Conservation (phyloP, 2,888 invertebrate genomes). For the Nudaria mundana region DNA sequence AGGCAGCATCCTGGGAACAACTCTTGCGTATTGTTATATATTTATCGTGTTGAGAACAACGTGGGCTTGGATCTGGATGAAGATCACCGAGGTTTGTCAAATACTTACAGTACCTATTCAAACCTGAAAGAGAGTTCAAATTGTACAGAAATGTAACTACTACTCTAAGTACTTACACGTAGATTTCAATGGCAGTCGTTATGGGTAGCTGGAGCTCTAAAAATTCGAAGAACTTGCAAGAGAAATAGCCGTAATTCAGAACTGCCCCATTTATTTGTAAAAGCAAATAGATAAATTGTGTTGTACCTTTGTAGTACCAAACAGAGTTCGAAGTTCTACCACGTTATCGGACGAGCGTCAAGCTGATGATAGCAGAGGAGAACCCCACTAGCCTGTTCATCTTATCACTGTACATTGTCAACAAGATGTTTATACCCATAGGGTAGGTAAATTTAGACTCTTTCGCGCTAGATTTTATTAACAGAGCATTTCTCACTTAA, state of each 20-base stretch:
- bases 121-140: too few species aligned
- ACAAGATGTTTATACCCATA: constrained; percentile 65
- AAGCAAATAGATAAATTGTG: background rate
- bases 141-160: too few species aligned
- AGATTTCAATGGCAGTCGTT: too few species aligned
- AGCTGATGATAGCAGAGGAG: background rate
- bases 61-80: constrained; percentile 52
- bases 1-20: constrained; percentile 53
- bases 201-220: too few species aligned
- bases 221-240: too few species aligned
- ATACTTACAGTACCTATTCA: too few species aligned
- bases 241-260: too few species aligned
- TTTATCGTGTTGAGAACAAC: constrained; percentile 49
- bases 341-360: background rate
- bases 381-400: constrained; percentile 32
- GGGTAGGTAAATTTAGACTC: constrained; percentile 52
- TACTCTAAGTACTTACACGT: too few species aligned
- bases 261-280: too few species aligned
- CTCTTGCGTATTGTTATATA: constrained; percentile 56
- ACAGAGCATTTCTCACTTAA: too few species aligned
- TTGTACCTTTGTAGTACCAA: background rate
- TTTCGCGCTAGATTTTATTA: too few species aligned
- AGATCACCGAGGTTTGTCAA: constrained; percentile 38
- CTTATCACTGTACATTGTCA: constrained; percentile 45
- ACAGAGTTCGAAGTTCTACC: background rate